phyloP scores from a whole-genome alignment of 1,140 invertebrate species.

The Diabrotica undecimpunctata region DNA sequence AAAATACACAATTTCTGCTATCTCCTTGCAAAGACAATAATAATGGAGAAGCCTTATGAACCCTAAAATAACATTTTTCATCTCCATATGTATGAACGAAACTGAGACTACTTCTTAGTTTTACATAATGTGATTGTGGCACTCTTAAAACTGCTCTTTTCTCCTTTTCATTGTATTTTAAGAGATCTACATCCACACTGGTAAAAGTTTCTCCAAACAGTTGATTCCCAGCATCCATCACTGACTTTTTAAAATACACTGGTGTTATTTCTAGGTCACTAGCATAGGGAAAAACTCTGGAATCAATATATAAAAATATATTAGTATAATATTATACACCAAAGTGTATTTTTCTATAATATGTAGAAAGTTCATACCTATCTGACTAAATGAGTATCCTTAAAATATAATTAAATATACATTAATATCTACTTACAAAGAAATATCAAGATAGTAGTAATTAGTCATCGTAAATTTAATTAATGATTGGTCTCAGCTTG shows the following conservation, averaged over 20 bases:
- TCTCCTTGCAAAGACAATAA: slow-evolving; percentile 44
- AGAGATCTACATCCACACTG: slow-evolving; percentile 53
- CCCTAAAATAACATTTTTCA: slow-evolving; percentile 52
- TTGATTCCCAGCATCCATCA: slow-evolving; percentile 52
- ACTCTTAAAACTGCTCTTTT: slow-evolving; percentile 57
- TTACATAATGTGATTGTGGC: slow-evolving; percentile 52
- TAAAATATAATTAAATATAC: not conserved
- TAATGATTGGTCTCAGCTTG: too few species aligned
- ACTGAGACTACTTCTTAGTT: slow-evolving; percentile 56
- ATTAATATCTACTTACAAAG: slow-evolving; percentile 45
- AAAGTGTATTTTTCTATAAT: slow-evolving; percentile 3
- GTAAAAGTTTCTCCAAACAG: slow-evolving; percentile 60
- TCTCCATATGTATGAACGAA: slow-evolving; percentile 54
- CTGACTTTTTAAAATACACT: slow-evolving; percentile 56
- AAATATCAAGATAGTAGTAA: slow-evolving; percentile 42
- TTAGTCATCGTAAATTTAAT: slow-evolving; percentile 35
- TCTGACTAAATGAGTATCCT: slow-evolving; percentile 12
- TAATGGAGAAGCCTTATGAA: slow-evolving; percentile 54
- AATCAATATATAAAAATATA: slow-evolving; percentile 38
- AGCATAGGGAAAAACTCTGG: slow-evolving; percentile 51
- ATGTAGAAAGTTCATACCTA: slow-evolving; percentile 15
- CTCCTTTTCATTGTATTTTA: slow-evolving; percentile 53
- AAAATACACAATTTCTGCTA: slow-evolving; percentile 40
- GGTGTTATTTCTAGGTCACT: slow-evolving; percentile 45
- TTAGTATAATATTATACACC: not conserved